Evolutionary conservation across 2,888 invertebrate species (phyloP).

Genomic region (Dascillus cervinus): DNA sequence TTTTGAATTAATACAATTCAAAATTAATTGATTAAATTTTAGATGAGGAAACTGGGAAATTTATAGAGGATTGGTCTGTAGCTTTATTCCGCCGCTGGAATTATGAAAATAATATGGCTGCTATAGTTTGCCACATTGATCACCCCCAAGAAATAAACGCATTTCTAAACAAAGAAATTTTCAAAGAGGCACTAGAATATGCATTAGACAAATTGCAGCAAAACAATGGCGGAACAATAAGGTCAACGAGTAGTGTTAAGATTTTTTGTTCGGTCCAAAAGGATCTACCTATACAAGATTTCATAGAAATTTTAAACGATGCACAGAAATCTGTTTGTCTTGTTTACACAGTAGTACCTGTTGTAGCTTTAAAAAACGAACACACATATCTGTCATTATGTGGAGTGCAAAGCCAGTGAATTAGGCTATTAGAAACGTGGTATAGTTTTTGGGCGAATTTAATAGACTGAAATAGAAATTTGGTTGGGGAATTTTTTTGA

Average conservation of each 20-base stretch:
- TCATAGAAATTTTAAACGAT: constrained; percentile 43
- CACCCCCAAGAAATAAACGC: constrained; percentile 40
- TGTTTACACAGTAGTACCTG: constrained; percentile 71
- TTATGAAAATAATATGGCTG: constrained; percentile 80
- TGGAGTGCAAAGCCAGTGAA: constrained; percentile 65
- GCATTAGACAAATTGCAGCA: constrained; percentile 44
- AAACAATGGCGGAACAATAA: constrained; percentile 44
- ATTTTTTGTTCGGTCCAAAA: constrained; percentile 68
- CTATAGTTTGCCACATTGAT: constrained; percentile 72
- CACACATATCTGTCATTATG: constrained; percentile 78
- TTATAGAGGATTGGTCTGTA: constrained; percentile 67
- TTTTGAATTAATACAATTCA: constrained; percentile 4
- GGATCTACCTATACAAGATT: constrained; percentile 42
- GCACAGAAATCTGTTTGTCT: constrained; percentile 49
- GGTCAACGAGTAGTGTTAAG: constrained; percentile 64
- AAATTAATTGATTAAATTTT: constrained; percentile 24
- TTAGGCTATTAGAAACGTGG: not conserved
- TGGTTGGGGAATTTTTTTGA: too few relatives aligned
- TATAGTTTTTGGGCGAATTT: constrained; percentile 1
- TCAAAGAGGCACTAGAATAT: constrained; percentile 51
- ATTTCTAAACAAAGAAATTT: constrained; percentile 43
- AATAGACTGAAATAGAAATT: too few relatives aligned
- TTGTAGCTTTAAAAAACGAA: constrained; percentile 70
- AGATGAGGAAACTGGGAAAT: constrained; percentile 90
- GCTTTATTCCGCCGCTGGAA: constrained; percentile 82